Conservation (phyloP, 2,797 vertebrate genomes). For the Enteromius unitaeniatus region DNA sequence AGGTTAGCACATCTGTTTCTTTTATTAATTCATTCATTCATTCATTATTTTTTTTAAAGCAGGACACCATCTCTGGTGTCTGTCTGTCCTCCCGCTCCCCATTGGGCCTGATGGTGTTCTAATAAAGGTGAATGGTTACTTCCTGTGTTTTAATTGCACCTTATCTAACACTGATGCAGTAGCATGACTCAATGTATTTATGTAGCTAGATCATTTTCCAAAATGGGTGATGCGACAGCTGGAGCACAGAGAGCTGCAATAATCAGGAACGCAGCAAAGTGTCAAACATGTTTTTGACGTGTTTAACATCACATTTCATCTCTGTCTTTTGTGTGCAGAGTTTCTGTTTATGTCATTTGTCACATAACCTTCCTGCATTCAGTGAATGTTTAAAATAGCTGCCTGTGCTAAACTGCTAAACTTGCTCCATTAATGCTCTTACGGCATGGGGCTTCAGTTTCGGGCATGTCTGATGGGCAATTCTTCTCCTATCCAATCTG, state of each 20-base stretch:
- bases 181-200: slow-evolving; percentile 21
- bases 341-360: slow-evolving; percentile 32
- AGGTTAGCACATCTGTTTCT: slow-evolving; percentile 65
- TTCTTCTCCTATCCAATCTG: slow-evolving; percentile 18
- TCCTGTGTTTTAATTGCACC: slow-evolving; percentile 4
- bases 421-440: slow-evolving; percentile 1
- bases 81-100: not conserved
- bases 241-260: not conserved
- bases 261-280: not conserved
- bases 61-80: not conserved
- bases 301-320: slow-evolving; percentile 20
- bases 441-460: not conserved
- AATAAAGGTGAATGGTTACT: not conserved
- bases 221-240: not conserved
- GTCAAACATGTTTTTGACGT: not conserved
- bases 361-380: slow-evolving; percentile 29
- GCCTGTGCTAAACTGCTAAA: slow-evolving; percentile 6
- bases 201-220: slow-evolving; percentile 16
- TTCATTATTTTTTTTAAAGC: slow-evolving; percentile 26
- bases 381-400: slow-evolving; percentile 38
- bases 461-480: not conserved
- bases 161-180: slow-evolving; percentile 8
- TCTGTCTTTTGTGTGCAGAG: slow-evolving; percentile 16
- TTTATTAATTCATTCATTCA: slow-evolving; percentile 23
- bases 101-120: not conserved